Conservation (phyloP, 1,140 invertebrate genomes). For the Drosophila pseudoobscura region DNA sequence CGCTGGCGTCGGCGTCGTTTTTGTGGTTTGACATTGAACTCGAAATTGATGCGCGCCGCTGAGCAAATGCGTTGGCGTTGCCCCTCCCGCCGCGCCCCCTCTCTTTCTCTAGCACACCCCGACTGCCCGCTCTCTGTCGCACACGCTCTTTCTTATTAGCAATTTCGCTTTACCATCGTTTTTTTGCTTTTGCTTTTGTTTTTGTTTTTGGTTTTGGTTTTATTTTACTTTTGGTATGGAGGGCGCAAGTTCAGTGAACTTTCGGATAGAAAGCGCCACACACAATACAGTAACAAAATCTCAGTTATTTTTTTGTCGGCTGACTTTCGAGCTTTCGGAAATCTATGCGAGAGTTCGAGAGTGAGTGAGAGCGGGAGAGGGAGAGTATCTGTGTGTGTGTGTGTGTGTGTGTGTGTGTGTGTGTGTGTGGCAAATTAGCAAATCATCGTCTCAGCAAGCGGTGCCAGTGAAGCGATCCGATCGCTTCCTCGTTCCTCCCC, state of each 20-base stretch:
- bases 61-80: slow-evolving; percentile 62
- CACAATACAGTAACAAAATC: slow-evolving; percentile 17
- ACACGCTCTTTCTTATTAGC: slow-evolving; percentile 57
- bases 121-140: slow-evolving; percentile 10
- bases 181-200: slow-evolving; percentile 25
- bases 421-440: slow-evolving; percentile 35
- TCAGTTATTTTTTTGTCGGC: slow-evolving; percentile 22
- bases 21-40: slow-evolving; percentile 82
- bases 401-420: slow-evolving; percentile 7
- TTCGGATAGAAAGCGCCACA: slow-evolving; percentile 45
- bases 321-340: slow-evolving; percentile 42
- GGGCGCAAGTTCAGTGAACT: slow-evolving; percentile 68
- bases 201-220: slow-evolving; percentile 21
- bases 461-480: no score
- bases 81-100: slow-evolving; percentile 5
- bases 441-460: slow-evolving; percentile 2
- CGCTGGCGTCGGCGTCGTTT: slow-evolving; percentile 40
- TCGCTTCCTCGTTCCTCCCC: no score
- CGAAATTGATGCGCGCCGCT: slow-evolving; percentile 76
- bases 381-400: neutral
- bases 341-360: slow-evolving; percentile 31
- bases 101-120: neutral
- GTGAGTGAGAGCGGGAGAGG: neutral
- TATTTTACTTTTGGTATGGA: slow-evolving; percentile 50
- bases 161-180: slow-evolving; percentile 61